A percentile compares a stretch with the other conserved stretches of the same genome.
phyloP scores from a whole-genome alignment of 2,113 vertebrate species.

The Typhlomys cinereus region DNA sequence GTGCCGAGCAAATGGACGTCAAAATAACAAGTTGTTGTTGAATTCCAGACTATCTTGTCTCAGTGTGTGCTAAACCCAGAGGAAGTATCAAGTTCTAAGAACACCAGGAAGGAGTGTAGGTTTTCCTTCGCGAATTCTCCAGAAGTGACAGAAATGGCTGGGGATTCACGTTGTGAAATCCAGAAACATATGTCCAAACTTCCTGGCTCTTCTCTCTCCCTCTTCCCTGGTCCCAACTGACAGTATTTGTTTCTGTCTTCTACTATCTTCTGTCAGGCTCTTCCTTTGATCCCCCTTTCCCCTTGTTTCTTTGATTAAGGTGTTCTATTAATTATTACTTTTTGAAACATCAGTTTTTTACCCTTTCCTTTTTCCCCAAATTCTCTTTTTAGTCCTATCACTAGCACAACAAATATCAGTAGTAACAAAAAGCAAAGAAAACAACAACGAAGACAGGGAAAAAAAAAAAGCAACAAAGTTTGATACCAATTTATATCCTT shows the following conservation, averaged over 20 bases:
- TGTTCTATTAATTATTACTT: not conserved
- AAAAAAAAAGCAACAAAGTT: not conserved
- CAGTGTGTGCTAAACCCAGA: not conserved
- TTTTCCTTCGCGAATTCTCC: not conserved
- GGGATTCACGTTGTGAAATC: not conserved
- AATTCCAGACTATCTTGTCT: not conserved
- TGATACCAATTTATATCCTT: not conserved
- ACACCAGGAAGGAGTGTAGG: not conserved
- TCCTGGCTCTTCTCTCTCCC: not conserved
- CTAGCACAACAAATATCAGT: not conserved
- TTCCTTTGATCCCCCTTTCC: too few relatives aligned
- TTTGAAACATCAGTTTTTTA: not conserved
- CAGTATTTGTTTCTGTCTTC: not conserved
- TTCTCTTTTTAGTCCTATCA: not conserved
- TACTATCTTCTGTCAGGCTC: fast-evolving
- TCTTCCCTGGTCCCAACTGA: not conserved
- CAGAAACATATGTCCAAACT: fast-evolving
- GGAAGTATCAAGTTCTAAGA: not conserved
- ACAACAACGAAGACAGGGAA: too few relatives aligned
- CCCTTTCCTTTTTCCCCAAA: not conserved
- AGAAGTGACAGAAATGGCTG: not conserved
- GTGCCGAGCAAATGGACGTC: not conserved
- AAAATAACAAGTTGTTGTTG: not conserved
- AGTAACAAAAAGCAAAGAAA: too few relatives aligned
- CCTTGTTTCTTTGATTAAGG: not conserved